Evolutionary conservation across 2,888 invertebrate species (phyloP).

Genomic region (Scaptomyza caliginosa): DNA sequence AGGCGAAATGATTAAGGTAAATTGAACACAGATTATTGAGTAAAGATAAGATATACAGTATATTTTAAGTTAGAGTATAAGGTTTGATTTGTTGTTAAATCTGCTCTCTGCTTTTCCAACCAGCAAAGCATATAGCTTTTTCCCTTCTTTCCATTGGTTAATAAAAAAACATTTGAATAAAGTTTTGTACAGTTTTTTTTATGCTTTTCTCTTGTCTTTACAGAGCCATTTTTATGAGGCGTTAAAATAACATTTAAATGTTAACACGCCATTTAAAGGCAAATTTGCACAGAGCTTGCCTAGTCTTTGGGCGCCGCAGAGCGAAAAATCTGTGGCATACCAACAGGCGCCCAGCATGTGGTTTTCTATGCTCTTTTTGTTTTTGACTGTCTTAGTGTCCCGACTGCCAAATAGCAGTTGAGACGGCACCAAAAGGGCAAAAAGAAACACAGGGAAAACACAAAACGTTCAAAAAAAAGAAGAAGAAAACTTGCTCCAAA

Average conservation of each 20-base stretch:
- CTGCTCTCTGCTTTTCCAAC: not conserved
- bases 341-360: slow-evolving; percentile 67
- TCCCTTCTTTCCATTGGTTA: slow-evolving; percentile 14
- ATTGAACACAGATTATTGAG: not conserved
- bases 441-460: not conserved
- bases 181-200: slow-evolving; percentile 32
- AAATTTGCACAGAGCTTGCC: slow-evolving; percentile 61
- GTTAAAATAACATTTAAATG: slow-evolving; percentile 77
- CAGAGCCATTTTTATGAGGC: slow-evolving; percentile 69
- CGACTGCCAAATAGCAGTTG: slow-evolving; percentile 46
- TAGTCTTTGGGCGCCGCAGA: slow-evolving; percentile 33
- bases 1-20: no score
- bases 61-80: no score
- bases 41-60: not conserved
- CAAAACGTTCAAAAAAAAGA: slow-evolving; percentile 2
- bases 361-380: slow-evolving; percentile 48
- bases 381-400: slow-evolving; percentile 7
- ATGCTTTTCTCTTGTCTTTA: slow-evolving; percentile 45
- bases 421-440: slow-evolving; percentile 20
- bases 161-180: slow-evolving; percentile 52
- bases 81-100: no score
- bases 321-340: slow-evolving; percentile 54
- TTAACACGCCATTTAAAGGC: slow-evolving; percentile 78
- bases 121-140: not conserved
- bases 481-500: slow-evolving; percentile 53